A percentile compares a stretch with the other conserved stretches of the same genome.
Evolutionary conservation across 2,888 invertebrate genomes (phyloP).

Genomic region (Orchesella flavescens): DNA sequence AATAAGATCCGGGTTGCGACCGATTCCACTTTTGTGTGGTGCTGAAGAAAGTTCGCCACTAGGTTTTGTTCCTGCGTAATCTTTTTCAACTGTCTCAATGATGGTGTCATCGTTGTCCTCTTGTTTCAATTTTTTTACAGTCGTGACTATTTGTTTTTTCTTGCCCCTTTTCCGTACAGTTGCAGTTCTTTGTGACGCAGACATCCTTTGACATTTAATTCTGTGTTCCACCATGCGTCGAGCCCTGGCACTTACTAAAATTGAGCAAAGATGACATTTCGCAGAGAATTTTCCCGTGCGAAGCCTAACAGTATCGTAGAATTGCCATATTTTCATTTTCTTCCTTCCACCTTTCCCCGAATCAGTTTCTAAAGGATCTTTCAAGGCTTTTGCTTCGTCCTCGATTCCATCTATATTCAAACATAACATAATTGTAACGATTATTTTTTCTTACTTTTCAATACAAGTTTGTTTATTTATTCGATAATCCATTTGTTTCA

Average conservation of each 20-base stretch:
- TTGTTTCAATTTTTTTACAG: neutral
- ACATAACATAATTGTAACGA: no score
- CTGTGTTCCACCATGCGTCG: conserved; percentile 47
- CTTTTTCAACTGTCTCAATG: neutral
- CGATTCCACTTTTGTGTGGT: neutral
- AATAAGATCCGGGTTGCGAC: conserved; percentile 21
- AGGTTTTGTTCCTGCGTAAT: neutral
- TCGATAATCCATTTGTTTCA: no score
- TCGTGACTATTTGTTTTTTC: neutral
- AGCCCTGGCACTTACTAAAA: conserved; percentile 47
- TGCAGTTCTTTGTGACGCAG: neutral
- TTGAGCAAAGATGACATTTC: conserved; percentile 29
- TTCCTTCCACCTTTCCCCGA: conserved; percentile 31
- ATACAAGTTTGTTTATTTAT: neutral
- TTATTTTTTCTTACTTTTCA: neutral
- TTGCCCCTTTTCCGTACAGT: neutral
- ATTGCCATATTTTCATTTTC: conserved; percentile 46
- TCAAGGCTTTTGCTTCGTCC: neutral
- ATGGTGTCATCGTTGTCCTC: neutral
- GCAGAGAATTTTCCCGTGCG: conserved; percentile 18
- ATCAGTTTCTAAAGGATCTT: conserved; percentile 23
- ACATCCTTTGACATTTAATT: conserved; percentile 28
- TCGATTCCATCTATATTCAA: conserved; percentile 19
- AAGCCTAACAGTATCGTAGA: conserved; percentile 33
- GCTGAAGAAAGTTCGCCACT: neutral